These are phyloP conservation scores for Pongo pygmaeus DNA, from an alignment of 2,113 vertebrate genomes.

Conservation along the genomic window DNA sequence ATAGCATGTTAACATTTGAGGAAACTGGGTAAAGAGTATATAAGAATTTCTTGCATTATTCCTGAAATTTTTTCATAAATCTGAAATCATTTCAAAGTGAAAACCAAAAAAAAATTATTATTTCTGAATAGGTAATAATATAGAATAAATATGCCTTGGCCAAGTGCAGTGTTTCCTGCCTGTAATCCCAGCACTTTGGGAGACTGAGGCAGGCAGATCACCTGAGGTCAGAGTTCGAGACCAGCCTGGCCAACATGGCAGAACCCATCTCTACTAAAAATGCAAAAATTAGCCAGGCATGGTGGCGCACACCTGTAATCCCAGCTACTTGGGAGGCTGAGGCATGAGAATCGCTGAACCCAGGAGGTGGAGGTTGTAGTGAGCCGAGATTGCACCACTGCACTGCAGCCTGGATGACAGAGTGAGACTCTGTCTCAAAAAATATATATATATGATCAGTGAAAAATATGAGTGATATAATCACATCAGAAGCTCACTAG, in stretches of 20 bases:
- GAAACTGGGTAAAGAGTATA: background rate
- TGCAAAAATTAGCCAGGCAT: background rate
- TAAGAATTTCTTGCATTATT: background rate
- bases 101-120: background rate
- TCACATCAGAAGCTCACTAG: background rate
- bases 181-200: background rate
- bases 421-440: background rate
- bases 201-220: background rate
- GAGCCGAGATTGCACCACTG: too few species aligned
- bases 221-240: too few species aligned
- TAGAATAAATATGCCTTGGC: background rate
- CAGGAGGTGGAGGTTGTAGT: too few species aligned
- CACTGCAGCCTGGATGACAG: background rate
- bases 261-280: too few species aligned
- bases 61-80: background rate
- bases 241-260: too few species aligned
- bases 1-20: background rate
- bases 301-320: background rate
- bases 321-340: too few species aligned
- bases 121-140: background rate
- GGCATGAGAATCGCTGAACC: too few species aligned
- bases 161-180: background rate
- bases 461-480: background rate
- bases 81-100: conserved; percentile 40
- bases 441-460: background rate